A percentile compares a stretch with the other conserved stretches of the same genome.
These are phyloP conservation scores for Procambarus virginalis DNA, from an alignment of 1,140 invertebrate genomes.

Conservation along the genomic window DNA sequence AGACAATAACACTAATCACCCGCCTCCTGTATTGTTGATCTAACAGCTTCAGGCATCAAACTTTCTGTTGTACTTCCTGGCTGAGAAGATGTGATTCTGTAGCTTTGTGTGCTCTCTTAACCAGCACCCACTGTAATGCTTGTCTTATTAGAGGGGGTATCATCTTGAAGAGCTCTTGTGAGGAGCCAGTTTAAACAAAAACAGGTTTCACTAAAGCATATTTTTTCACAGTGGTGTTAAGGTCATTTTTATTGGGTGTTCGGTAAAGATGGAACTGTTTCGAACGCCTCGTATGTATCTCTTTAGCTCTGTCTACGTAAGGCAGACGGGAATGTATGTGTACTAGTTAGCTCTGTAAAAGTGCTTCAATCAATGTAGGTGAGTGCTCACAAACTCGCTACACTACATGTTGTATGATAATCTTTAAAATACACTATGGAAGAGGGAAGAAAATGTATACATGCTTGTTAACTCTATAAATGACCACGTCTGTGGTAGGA, in stretches of 20 bases:
- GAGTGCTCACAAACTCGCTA: too few species aligned
- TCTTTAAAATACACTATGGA: too few species aligned
- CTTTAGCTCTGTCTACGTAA: too few species aligned
- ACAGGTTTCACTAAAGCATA: background rate
- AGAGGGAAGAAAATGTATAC: too few species aligned
- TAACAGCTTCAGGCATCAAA: constrained; percentile 5
- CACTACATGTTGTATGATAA: too few species aligned
- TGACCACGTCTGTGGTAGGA: too few species aligned
- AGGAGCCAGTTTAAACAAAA: background rate
- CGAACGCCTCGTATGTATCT: too few species aligned
- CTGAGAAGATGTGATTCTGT: background rate
- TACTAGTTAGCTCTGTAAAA: too few species aligned
- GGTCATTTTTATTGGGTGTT: background rate
- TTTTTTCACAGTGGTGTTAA: background rate
- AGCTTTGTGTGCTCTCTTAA: background rate
- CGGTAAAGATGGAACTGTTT: too few species aligned
- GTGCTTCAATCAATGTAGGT: too few species aligned
- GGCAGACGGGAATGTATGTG: too few species aligned
- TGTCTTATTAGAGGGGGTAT: background rate
- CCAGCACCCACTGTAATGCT: background rate
- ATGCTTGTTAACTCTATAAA: too few species aligned
- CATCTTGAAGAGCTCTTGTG: background rate
- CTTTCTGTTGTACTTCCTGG: background rate
- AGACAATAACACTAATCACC: background rate
- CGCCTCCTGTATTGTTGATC: background rate